These are phyloP conservation scores for Ia io DNA, from an alignment of 2,113 vertebrate species.

Conservation along the genomic window DNA sequence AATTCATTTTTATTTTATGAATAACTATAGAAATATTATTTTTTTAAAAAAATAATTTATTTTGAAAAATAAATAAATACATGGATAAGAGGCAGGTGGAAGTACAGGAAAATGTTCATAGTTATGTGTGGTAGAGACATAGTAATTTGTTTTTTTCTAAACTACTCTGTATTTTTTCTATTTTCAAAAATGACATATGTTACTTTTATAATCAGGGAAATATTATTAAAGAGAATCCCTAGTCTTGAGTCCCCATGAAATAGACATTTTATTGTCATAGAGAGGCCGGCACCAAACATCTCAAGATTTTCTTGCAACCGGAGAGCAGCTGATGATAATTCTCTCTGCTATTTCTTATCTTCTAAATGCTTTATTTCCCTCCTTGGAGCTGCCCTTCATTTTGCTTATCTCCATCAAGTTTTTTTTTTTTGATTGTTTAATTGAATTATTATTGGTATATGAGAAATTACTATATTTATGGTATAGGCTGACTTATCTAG, in stretches of 20 bases:
- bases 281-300: background rate
- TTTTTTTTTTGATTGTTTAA: background rate
- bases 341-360: background rate
- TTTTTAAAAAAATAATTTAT: too few relatives aligned
- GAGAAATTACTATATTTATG: background rate
- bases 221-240: background rate
- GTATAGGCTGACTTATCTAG: background rate
- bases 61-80: conserved; percentile 10
- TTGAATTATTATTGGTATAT: background rate
- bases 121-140: background rate
- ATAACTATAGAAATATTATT: background rate
- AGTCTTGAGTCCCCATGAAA: background rate
- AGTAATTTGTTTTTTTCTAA: background rate
- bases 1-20: background rate
- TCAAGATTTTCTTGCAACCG: background rate
- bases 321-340: background rate
- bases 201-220: background rate
- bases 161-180: background rate
- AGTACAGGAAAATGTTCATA: background rate
- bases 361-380: background rate
- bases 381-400: background rate
- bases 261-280: background rate
- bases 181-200: conserved; percentile 14
- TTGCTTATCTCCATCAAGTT: background rate
- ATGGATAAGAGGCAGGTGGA: background rate